Conservation (phyloP, 2,113 vertebrate species). For the Silurus asotus region DNA sequence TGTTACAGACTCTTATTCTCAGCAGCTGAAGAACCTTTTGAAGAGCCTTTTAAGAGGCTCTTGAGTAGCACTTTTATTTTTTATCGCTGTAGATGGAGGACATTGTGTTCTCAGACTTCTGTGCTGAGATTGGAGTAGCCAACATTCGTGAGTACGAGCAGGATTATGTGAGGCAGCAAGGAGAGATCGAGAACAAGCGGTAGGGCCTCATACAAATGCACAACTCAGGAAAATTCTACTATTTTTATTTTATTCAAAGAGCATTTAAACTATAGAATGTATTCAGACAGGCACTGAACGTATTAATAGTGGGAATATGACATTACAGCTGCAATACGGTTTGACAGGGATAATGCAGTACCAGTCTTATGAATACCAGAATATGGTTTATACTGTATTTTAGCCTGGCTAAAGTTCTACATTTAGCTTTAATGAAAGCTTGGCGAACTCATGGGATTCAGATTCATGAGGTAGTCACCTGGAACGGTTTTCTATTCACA, state of each 20-base stretch:
- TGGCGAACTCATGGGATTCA: no score
- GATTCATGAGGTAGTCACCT: no score
- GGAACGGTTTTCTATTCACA: no score
- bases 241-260: no score
- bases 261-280: not conserved
- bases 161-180: slow-evolving; percentile 78
- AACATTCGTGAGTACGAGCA: slow-evolving; percentile 90
- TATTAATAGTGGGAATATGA: not conserved
- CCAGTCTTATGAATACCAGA: no score
- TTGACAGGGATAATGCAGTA: not conserved
- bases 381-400: no score
- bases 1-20: not conserved
- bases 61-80: not conserved
- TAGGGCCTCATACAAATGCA: slow-evolving; percentile 48
- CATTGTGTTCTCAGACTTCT: slow-evolving; percentile 85
- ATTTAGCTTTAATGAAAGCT: no score
- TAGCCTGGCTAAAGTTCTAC: no score
- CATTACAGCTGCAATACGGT: not conserved
- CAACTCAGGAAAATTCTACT: not conserved
- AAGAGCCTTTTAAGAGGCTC: not conserved
- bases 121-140: slow-evolving; percentile 84
- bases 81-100: slow-evolving; percentile 80
- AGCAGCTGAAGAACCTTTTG: not conserved
- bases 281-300: not conserved
- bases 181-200: slow-evolving; percentile 87